Conservation (phyloP, 2,888 invertebrate species). For the Sinohyriopsis cumingii region DNA sequence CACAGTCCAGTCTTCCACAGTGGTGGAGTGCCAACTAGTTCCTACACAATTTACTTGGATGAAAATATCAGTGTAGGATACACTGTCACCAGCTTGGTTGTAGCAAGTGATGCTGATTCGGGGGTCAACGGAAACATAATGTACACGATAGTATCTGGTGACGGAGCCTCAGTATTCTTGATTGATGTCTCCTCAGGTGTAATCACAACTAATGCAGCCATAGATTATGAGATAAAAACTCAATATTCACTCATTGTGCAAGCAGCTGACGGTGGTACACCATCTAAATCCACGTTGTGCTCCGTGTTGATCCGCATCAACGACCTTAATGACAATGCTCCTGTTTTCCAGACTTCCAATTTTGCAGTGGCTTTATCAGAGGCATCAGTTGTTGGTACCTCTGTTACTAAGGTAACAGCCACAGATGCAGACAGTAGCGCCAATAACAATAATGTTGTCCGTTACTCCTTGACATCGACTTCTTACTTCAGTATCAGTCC, state of each 20-base stretch:
- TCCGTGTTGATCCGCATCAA: slow-evolving; percentile 40
- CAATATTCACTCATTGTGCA: slow-evolving; percentile 45
- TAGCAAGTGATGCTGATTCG: slow-evolving; percentile 39
- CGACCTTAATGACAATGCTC: slow-evolving; percentile 59
- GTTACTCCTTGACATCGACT: slow-evolving; percentile 28
- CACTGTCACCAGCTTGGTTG: slow-evolving; percentile 21
- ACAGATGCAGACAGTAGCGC: slow-evolving; percentile 50
- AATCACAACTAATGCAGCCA: slow-evolving; percentile 32
- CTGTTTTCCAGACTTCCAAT: slow-evolving; percentile 36
- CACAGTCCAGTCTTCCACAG: slow-evolving; percentile 39
- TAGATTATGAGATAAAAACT: slow-evolving; percentile 54
- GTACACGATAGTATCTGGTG: slow-evolving; percentile 45
- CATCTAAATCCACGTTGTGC: slow-evolving; percentile 39
- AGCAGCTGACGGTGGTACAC: slow-evolving; percentile 50
- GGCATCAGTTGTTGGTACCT: slow-evolving; percentile 41
- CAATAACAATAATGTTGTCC: slow-evolving; percentile 56
- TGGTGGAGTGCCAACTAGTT: slow-evolving; percentile 11
- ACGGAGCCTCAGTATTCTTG: slow-evolving; percentile 42
- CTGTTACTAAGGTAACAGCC: slow-evolving; percentile 42
- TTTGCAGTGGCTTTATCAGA: slow-evolving; percentile 44
- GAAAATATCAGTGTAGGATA: slow-evolving; percentile 38
- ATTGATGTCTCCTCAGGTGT: slow-evolving; percentile 47
- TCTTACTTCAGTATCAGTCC: slow-evolving; percentile 41
- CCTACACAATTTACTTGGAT: slow-evolving; percentile 34
- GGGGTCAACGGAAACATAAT: slow-evolving; percentile 46